phyloP scores from a whole-genome alignment of 2,888 invertebrate genomes.

The Belgica antarctica region DNA sequence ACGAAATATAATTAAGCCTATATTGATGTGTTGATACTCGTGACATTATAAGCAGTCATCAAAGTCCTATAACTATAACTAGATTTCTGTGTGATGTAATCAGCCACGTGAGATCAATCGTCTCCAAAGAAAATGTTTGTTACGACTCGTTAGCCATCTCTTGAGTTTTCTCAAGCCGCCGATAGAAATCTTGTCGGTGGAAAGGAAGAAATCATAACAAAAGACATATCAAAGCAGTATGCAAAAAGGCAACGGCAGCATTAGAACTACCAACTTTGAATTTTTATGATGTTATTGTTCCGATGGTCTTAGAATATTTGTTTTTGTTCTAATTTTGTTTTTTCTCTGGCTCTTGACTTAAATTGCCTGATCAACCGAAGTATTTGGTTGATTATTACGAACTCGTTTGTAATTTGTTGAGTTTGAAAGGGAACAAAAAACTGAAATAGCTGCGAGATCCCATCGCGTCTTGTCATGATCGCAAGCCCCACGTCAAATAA shows the following conservation, averaged over 20 bases:
- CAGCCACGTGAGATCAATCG: too few species aligned
- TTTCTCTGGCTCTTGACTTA: too few species aligned
- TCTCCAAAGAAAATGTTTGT: too few species aligned
- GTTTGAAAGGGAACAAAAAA: neutral
- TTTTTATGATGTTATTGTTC: conserved; percentile 39
- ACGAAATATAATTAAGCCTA: too few species aligned
- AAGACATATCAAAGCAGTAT: conserved; percentile 18
- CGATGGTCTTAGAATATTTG: neutral
- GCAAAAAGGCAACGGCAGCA: conserved; percentile 32
- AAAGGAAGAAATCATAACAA: neutral
- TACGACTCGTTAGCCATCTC: too few species aligned
- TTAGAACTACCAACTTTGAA: conserved; percentile 31
- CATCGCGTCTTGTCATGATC: conserved; percentile 19
- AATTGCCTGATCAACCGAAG: neutral
- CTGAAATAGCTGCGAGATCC: neutral
- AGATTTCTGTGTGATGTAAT: too few species aligned
- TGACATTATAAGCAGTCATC: too few species aligned
- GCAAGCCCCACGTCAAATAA: conserved; percentile 40
- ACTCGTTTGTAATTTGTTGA: conserved; percentile 10
- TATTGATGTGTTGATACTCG: too few species aligned
- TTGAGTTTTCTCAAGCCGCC: neutral
- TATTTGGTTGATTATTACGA: neutral
- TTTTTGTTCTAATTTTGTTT: too few species aligned
- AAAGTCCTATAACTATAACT: too few species aligned
- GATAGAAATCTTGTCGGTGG: neutral